Percentiles rank a stretch among this genome's conserved stretches.
phyloP scores from a whole-genome alignment of 2,797 vertebrate species.

The Acrossocheilus fasciatus region DNA sequence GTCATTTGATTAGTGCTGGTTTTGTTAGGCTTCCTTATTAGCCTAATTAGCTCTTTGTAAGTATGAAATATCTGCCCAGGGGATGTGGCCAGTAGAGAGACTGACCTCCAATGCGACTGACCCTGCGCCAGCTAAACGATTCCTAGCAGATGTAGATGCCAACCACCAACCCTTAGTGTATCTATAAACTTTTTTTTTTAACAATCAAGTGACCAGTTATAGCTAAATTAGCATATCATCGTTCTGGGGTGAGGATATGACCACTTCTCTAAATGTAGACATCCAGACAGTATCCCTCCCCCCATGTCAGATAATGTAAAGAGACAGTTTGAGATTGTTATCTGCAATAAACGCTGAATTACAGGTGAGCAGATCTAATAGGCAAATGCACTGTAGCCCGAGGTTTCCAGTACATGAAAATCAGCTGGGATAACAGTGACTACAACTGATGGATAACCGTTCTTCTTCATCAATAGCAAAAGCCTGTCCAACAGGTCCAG shows the following conservation, averaged over 20 bases:
- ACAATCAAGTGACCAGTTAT: slow-evolving; percentile 38
- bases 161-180: slow-evolving; percentile 20
- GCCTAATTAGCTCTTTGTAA: slow-evolving; percentile 70
- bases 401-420: slow-evolving; percentile 51
- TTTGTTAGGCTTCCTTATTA: slow-evolving; percentile 75
- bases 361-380: slow-evolving; percentile 52
- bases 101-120: slow-evolving; percentile 52
- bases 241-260: slow-evolving; percentile 27
- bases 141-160: slow-evolving; percentile 44
- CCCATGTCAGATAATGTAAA: slow-evolving; percentile 55
- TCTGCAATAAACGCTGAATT: slow-evolving; percentile 49
- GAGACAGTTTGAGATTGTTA: slow-evolving; percentile 58
- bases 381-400: slow-evolving; percentile 52
- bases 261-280: slow-evolving; percentile 38
- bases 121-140: slow-evolving; percentile 46
- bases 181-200: neutral
- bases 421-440: slow-evolving; percentile 50
- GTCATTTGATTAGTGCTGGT: slow-evolving; percentile 76
- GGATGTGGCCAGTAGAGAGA: slow-evolving; percentile 36
- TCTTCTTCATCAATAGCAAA: slow-evolving; percentile 50
- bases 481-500: slow-evolving; percentile 64
- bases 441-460: slow-evolving; percentile 52
- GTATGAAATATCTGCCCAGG: slow-evolving; percentile 38
- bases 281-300: slow-evolving; percentile 41
- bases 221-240: slow-evolving; percentile 10